These are phyloP conservation scores for Synanthedon formicaeformis DNA, from an alignment of 2,888 invertebrate genomes.

Conservation along the genomic window DNA sequence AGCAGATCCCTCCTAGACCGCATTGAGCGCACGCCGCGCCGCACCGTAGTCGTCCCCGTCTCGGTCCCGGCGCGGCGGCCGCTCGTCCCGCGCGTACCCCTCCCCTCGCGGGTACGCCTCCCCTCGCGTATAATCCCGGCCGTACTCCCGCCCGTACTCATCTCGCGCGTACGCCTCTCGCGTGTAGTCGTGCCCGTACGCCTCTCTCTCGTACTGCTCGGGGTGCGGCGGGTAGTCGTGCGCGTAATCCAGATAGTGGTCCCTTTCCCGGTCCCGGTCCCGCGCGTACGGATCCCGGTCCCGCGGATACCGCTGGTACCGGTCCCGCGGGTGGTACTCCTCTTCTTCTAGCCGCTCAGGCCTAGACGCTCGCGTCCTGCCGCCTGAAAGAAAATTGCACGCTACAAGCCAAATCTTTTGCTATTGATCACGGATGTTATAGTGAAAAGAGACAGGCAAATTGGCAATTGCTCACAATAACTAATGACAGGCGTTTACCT, in stretches of 20 bases:
- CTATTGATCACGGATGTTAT: too few relatives aligned
- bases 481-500: too few relatives aligned
- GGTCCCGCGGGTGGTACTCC: conserved; percentile 57
- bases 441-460: too few relatives aligned
- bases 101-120: conserved; percentile 40
- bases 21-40: conserved; percentile 78
- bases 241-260: conserved; percentile 26
- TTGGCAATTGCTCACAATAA: too few relatives aligned
- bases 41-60: conserved; percentile 71
- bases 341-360: conserved; percentile 70
- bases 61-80: conserved; percentile 48
- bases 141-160: conserved; percentile 46
- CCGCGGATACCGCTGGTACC: conserved; percentile 34
- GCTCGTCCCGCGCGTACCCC: conserved; percentile 41
- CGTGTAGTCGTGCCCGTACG: conserved; percentile 45
- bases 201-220: conserved; percentile 48
- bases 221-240: conserved; percentile 28
- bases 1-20: conserved; percentile 69
- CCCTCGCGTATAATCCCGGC: conserved; percentile 60
- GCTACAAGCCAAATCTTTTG: too few relatives aligned
- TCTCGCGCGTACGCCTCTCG: conserved; percentile 48
- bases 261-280: conserved; percentile 11
- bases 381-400: conserved; percentile 23
- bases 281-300: conserved; percentile 22
- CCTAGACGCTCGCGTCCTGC: conserved; percentile 60